phyloP scores from a whole-genome alignment of 2,888 invertebrate genomes.

The Hirtodrosophila alboralis region DNA sequence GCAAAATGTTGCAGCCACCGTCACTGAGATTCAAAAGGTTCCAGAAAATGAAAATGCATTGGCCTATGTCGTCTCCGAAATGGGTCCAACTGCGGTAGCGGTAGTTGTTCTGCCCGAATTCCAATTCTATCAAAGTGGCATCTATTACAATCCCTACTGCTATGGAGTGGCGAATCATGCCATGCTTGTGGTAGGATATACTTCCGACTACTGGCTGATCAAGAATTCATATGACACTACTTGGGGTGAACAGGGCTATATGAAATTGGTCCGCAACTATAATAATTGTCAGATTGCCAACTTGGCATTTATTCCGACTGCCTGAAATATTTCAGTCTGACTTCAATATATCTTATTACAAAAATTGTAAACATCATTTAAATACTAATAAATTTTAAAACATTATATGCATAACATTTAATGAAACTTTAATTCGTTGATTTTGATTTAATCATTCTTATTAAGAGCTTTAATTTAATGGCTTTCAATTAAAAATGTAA shows the following conservation, averaged over 20 bases:
- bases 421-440: too few relatives aligned
- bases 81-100: constrained; percentile 95
- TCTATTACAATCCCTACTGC: constrained; percentile 93
- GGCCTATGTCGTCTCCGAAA: constrained; percentile 90
- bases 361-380: not conserved
- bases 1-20: constrained; percentile 87
- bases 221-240: constrained; percentile 98
- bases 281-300: constrained; percentile 24
- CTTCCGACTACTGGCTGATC: constrained; percentile 93
- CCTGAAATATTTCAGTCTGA: not conserved
- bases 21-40: constrained; percentile 93
- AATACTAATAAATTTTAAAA: too few relatives aligned
- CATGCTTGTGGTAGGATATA: constrained; percentile 94
- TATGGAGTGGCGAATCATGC: constrained; percentile 94
- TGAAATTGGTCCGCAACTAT: constrained; percentile 88
- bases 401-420: too few relatives aligned
- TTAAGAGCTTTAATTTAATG: too few relatives aligned
- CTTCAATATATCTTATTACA: not conserved
- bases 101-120: constrained; percentile 92
- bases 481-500: too few relatives aligned
- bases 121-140: constrained; percentile 96
- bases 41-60: constrained; percentile 86
- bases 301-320: constrained; percentile 1
- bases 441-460: too few relatives aligned
- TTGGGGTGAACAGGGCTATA: constrained; percentile 98